Evolutionary conservation across 2,113 vertebrate genomes (phyloP).

Genomic region (Glareola pratincola): DNA sequence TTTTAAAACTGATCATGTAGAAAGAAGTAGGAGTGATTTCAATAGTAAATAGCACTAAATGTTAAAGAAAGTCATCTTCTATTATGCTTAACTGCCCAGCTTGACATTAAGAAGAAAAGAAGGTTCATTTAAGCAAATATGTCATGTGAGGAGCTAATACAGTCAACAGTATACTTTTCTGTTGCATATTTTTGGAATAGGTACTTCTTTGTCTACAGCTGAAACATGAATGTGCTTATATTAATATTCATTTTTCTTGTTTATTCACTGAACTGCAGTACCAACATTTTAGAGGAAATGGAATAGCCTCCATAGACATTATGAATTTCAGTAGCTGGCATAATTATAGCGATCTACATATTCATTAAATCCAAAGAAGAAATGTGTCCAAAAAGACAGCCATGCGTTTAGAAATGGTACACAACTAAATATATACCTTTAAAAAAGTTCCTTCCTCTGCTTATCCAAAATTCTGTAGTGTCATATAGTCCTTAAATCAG

Average conservation of each 20-base stretch:
- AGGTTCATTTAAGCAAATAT: conserved; percentile 69
- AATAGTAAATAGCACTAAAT: conserved; percentile 74
- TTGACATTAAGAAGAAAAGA: conserved; percentile 74
- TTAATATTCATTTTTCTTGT: conserved; percentile 81
- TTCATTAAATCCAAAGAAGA: conserved; percentile 84
- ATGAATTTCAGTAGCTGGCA: conserved; percentile 84
- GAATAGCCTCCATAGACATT: conserved; percentile 82
- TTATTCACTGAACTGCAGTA: conserved; percentile 79
- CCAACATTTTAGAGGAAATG: conserved; percentile 79
- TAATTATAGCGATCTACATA: conserved; percentile 87
- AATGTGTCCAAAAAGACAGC: conserved; percentile 83
- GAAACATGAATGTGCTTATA: conserved; percentile 71
- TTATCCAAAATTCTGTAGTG: conserved; percentile 58
- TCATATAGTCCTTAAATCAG: conserved; percentile 62
- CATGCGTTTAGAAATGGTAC: conserved; percentile 76
- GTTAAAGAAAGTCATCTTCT: conserved; percentile 76
- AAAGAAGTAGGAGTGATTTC: conserved; percentile 74
- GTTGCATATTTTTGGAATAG: conserved; percentile 70
- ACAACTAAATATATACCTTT: conserved; percentile 75
- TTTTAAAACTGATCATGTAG: conserved; percentile 80
- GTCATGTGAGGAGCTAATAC: conserved; percentile 60
- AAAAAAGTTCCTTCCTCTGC: conserved; percentile 66
- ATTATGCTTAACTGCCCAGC: conserved; percentile 72
- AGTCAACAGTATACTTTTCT: conserved; percentile 60
- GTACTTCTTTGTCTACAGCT: conserved; percentile 70